Percentiles rank a stretch among this genome's conserved stretches.
phyloP scores from a whole-genome alignment of 1,140 invertebrate genomes.

The Lepidotrigona ventralis region DNA sequence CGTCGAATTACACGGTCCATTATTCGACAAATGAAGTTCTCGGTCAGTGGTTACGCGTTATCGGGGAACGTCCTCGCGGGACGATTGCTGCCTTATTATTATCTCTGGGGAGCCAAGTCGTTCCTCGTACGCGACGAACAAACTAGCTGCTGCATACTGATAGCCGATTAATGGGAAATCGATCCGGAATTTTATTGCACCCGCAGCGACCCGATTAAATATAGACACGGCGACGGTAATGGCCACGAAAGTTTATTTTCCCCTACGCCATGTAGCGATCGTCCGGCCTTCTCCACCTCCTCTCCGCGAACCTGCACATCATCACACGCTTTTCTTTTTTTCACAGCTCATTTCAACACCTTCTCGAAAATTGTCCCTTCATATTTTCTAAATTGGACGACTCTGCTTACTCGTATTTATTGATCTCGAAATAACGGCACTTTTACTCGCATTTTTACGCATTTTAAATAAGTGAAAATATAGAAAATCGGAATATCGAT shows the following conservation, averaged over 20 bases:
- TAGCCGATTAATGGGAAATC: constrained; percentile 62
- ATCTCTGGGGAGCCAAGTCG: constrained; percentile 46
- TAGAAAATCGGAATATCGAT: not conserved
- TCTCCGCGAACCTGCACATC: not conserved
- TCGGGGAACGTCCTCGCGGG: constrained; percentile 37
- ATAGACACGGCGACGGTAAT: constrained; percentile 29
- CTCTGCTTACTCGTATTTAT: too few species aligned
- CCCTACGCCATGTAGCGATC: not conserved
- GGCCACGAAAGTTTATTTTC: constrained; percentile 41
- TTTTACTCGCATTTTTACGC: too few species aligned
- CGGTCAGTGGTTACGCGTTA: not conserved
- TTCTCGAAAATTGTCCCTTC: too few species aligned
- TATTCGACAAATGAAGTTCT: constrained; percentile 11
- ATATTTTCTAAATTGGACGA: too few species aligned
- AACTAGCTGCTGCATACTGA: constrained; percentile 58
- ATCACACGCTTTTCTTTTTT: not conserved
- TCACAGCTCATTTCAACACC: not conserved
- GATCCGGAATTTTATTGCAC: constrained; percentile 60
- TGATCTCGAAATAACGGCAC: too few species aligned
- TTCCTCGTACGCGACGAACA: constrained; percentile 12
- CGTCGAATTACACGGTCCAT: not conserved
- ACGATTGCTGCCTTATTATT: constrained; percentile 60
- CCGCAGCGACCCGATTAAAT: constrained; percentile 54
- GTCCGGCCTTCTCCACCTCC: too few species aligned
- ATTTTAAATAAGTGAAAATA: too few species aligned